Evolutionary conservation across 2,888 invertebrate species (phyloP).

Genomic region (Chloroclystis v-ata): DNA sequence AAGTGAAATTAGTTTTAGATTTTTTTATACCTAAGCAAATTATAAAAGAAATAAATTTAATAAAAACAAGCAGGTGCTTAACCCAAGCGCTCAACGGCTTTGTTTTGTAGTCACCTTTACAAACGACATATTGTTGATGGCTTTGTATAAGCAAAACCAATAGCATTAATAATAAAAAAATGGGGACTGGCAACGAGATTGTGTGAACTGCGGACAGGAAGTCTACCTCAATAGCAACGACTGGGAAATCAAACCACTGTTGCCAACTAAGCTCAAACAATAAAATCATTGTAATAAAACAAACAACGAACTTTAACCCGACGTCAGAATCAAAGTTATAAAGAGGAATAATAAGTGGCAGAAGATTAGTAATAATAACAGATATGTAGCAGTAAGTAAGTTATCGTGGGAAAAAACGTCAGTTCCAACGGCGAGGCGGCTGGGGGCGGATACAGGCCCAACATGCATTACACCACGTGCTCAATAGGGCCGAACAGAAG

Average conservation of each 20-base stretch:
- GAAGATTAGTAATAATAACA: constrained; percentile 39
- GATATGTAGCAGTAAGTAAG: constrained; percentile 57
- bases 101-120: constrained; percentile 74
- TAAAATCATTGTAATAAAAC: constrained; percentile 13
- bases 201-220: constrained; percentile 70
- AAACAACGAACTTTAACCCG: constrained; percentile 6
- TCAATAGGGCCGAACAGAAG: constrained; percentile 45
- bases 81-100: constrained; percentile 65
- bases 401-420: constrained; percentile 70
- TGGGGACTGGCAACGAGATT: constrained; percentile 57
- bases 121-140: constrained; percentile 73
- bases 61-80: constrained; percentile 66
- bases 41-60: constrained; percentile 19
- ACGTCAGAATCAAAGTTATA: constrained; percentile 11
- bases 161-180: constrained; percentile 60
- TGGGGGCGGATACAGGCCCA: constrained; percentile 60
- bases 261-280: constrained; percentile 20
- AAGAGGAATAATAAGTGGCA: constrained; percentile 23
- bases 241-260: constrained; percentile 30
- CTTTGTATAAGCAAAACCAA: constrained; percentile 70
- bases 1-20: not conserved
- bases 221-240: constrained; percentile 59
- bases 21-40: not conserved
- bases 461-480: constrained; percentile 59
- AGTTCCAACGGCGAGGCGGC: constrained; percentile 52